Conservation (phyloP, 2,113 vertebrate genomes). For the Meriones unguiculatus region DNA sequence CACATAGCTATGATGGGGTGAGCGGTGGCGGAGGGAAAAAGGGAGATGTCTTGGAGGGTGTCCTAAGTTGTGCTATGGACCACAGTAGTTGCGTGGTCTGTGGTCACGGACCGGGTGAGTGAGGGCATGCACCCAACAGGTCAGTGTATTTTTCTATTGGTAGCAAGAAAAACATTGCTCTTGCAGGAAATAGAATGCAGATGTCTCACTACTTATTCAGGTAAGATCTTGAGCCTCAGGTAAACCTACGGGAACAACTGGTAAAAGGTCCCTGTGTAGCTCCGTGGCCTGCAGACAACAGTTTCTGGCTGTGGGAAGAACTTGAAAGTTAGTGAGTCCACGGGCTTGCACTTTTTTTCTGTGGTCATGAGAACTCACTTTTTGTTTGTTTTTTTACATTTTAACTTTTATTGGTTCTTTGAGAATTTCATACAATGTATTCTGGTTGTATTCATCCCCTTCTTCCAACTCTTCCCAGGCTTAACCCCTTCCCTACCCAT, state of each 20-base stretch:
- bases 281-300: neutral
- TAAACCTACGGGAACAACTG: slow-evolving; percentile 22
- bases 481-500: neutral
- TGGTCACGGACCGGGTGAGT: neutral
- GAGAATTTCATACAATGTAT: neutral
- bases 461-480: neutral
- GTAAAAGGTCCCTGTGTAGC: neutral
- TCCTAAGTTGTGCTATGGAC: neutral
- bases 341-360: neutral
- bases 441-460: neutral
- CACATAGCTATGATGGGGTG: neutral
- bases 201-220: slow-evolving; percentile 76
- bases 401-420: neutral
- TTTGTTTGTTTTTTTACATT: neutral
- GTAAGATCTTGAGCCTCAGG: slow-evolving; percentile 16
- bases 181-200: slow-evolving; percentile 71
- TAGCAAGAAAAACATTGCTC: neutral
- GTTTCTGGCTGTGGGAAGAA: neutral
- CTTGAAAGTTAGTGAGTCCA: neutral
- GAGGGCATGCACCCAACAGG: rapidly evolving
- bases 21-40: neutral
- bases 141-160: slow-evolving; percentile 3
- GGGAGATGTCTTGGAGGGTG: neutral
- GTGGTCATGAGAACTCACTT: neutral
- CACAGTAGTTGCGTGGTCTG: neutral